phyloP scores from a whole-genome alignment of 2,113 vertebrate genomes.

The Pongo abelii region DNA sequence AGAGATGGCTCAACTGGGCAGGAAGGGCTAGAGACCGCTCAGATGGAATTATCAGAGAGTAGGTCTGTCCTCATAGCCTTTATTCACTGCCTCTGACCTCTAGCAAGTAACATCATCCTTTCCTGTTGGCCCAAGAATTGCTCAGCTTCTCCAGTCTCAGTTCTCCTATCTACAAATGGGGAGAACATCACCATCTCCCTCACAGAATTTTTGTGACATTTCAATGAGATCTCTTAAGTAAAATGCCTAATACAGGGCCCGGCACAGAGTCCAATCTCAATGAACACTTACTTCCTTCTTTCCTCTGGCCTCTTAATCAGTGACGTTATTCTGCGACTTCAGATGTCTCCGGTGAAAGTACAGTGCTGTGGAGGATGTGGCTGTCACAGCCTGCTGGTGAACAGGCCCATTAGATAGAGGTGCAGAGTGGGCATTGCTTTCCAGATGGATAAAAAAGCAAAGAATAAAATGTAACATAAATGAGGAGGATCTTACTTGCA shows the following conservation, averaged over 20 bases:
- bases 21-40: not conserved
- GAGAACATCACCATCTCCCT: not conserved
- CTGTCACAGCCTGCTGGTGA: not conserved
- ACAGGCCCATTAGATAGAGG: not conserved
- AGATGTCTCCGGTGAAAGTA: not conserved
- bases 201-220: accelerated
- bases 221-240: not conserved
- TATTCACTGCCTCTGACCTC: not conserved
- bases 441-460: not conserved
- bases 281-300: not conserved
- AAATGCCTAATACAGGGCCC: not conserved
- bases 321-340: not conserved
- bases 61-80: not conserved
- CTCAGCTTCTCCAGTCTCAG: not conserved
- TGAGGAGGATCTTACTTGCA: accelerated
- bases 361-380: accelerated
- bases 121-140: not conserved
- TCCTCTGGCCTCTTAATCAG: not conserved
- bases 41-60: not conserved
- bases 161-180: not conserved
- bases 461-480: not conserved
- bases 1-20: too few species aligned
- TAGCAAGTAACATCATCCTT: not conserved
- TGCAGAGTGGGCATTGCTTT: not conserved
- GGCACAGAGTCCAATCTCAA: not conserved